These are phyloP conservation scores for Takifugu ocellatus DNA, from an alignment of 2,797 vertebrate genomes.

Conservation along the genomic window DNA sequence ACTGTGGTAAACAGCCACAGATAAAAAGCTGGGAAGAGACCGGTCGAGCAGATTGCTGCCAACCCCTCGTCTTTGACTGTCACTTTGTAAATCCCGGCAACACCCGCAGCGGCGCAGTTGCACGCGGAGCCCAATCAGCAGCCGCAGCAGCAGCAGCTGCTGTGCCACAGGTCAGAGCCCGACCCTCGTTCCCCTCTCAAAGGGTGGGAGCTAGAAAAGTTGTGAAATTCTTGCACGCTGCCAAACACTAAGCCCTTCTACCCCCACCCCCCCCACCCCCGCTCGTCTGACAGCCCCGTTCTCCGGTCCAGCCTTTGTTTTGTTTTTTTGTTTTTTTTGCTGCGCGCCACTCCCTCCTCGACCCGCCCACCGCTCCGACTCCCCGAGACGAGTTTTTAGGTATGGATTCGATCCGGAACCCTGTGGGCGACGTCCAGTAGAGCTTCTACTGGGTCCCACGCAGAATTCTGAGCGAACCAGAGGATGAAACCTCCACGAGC, in stretches of 20 bases:
- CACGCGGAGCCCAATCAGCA: slow-evolving; percentile 45
- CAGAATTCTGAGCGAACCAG: background rate
- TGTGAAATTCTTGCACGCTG: slow-evolving; percentile 70
- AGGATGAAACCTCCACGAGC: slow-evolving; percentile 32
- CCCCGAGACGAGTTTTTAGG: slow-evolving; percentile 38
- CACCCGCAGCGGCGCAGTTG: slow-evolving; percentile 43
- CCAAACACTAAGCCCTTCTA: slow-evolving; percentile 56
- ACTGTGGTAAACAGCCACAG: slow-evolving; percentile 25
- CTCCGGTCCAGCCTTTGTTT: slow-evolving; percentile 19
- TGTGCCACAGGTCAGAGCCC: slow-evolving; percentile 63
- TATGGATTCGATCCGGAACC: slow-evolving; percentile 30
- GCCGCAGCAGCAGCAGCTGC: slow-evolving; percentile 56
- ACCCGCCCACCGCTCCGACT: slow-evolving; percentile 30
- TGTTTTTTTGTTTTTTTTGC: slow-evolving; percentile 22
- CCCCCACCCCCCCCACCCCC: slow-evolving; percentile 29
- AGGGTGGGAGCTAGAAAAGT: slow-evolving; percentile 64
- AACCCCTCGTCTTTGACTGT: slow-evolving; percentile 30
- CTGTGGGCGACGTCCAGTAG: slow-evolving; percentile 36
- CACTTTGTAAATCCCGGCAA: slow-evolving; percentile 37
- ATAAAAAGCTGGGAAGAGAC: slow-evolving; percentile 28
- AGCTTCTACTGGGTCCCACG: slow-evolving; percentile 17
- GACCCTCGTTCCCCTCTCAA: slow-evolving; percentile 53
- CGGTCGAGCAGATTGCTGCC: slow-evolving; percentile 26
- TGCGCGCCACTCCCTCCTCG: slow-evolving; percentile 29
- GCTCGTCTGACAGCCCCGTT: slow-evolving; percentile 31